A percentile compares a stretch with the other conserved stretches of the same genome.
phyloP scores from a whole-genome alignment of 2,113 vertebrate species.

The Pterocles orientalis region DNA sequence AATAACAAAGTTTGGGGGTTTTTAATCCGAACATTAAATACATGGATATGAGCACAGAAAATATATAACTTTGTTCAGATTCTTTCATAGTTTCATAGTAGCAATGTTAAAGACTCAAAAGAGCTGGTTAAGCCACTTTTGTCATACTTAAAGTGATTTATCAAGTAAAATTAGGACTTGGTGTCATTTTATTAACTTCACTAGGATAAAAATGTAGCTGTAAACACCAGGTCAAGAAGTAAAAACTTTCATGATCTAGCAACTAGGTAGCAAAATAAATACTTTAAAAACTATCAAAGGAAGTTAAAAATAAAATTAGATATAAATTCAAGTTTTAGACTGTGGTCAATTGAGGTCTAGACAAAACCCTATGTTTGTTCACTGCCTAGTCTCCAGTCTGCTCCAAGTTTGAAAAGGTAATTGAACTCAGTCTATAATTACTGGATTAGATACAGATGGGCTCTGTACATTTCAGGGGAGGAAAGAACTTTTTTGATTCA shows the following conservation, averaged over 20 bases:
- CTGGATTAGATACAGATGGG: conserved; percentile 91
- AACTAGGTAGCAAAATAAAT: conserved; percentile 69
- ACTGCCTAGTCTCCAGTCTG: conserved; percentile 85
- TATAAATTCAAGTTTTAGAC: conserved; percentile 86
- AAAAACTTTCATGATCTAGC: conserved; percentile 15
- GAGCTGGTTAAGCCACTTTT: not conserved
- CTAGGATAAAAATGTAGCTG: not conserved
- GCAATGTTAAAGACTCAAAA: not conserved
- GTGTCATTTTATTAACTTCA: not conserved
- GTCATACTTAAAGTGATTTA: not conserved
- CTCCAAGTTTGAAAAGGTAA: conserved; percentile 88
- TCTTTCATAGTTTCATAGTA: not conserved
- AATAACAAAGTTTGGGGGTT: not conserved
- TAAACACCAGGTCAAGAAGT: not conserved
- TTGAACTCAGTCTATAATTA: conserved; percentile 88
- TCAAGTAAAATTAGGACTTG: not conserved
- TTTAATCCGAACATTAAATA: not conserved
- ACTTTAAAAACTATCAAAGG: conserved; percentile 73
- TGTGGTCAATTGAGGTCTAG: conserved; percentile 89
- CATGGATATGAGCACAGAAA: not conserved
- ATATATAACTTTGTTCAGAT: not conserved
- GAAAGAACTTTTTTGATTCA: conserved; percentile 86
- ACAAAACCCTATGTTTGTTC: conserved; percentile 85
- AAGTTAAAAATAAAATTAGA: conserved; percentile 79
- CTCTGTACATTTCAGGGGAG: conserved; percentile 81